Evolutionary conservation across 2,113 vertebrate genomes (phyloP).

Genomic region (Sarotherodon lohbergeri): DNA sequence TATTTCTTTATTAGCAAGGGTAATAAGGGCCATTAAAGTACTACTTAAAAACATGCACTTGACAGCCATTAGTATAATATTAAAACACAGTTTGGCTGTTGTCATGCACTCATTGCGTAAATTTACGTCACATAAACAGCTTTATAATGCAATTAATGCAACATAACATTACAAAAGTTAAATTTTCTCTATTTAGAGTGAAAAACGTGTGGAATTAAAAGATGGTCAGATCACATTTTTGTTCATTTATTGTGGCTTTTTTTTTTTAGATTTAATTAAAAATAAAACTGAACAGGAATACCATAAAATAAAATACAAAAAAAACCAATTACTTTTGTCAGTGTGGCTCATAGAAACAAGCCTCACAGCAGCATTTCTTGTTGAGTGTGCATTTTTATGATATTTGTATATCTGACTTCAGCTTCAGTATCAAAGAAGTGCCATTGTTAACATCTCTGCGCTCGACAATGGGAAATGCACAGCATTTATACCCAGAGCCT

Average conservation of each 20-base stretch:
- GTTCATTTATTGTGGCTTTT: background rate
- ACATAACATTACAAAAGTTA: background rate
- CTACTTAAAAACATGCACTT: background rate
- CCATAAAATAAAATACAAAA: background rate
- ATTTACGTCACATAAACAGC: background rate
- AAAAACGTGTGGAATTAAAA: background rate
- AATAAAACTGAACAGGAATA: background rate
- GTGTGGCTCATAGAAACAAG: background rate
- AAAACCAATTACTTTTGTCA: rapidly evolving
- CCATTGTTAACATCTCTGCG: background rate
- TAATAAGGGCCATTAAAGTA: slow-evolving; percentile 14
- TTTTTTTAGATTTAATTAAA: background rate
- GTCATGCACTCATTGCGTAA: background rate
- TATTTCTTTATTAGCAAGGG: slow-evolving; percentile 5
- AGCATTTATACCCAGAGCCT: background rate
- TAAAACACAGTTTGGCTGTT: background rate
- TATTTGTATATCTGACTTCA: background rate
- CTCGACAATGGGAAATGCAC: background rate
- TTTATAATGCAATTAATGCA: background rate
- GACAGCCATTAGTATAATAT: slow-evolving; percentile 5
- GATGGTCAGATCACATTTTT: background rate
- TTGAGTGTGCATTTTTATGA: background rate
- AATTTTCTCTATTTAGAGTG: background rate
- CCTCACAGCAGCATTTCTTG: background rate
- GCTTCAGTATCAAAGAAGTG: background rate